phyloP scores from a whole-genome alignment of 1,140 invertebrate genomes.

The Cotesia chilonis region DNA sequence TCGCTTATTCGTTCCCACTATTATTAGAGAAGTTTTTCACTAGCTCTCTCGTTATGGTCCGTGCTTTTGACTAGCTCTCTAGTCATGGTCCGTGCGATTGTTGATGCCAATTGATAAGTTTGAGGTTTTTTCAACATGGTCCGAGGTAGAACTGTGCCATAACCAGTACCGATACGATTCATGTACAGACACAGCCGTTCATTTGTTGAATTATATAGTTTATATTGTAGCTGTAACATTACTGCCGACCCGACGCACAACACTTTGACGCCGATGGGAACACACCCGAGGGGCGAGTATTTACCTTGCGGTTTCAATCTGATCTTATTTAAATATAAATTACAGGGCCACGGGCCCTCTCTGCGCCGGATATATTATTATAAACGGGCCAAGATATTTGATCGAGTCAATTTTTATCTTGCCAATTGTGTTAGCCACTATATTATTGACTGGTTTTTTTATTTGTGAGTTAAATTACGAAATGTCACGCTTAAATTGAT shows the following conservation, averaged over 20 bases:
- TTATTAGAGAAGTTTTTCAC: no score
- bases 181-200: neutral
- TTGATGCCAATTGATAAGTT: no score
- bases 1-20: no score
- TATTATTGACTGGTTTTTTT: neutral
- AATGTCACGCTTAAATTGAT: slow-evolving; percentile 4
- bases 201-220: no score
- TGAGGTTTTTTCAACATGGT: no score
- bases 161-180: no score
- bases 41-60: no score
- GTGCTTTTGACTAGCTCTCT: no score
- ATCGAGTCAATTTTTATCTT: slow-evolving; percentile 20
- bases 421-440: slow-evolving; percentile 8
- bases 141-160: no score
- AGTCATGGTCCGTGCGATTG: no score
- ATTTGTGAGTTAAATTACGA: no score
- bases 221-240: neutral
- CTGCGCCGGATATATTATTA: slow-evolving; percentile 10
- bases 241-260: slow-evolving; percentile 3
- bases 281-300: slow-evolving; percentile 25
- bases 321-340: slow-evolving; percentile 43
- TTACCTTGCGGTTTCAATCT: slow-evolving; percentile 41
- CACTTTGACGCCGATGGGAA: slow-evolving; percentile 28
- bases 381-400: slow-evolving; percentile 1
- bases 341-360: slow-evolving; percentile 32